phyloP scores from a whole-genome alignment of 2,797 vertebrate genomes.

The Phrynocephalus vlangalii region DNA sequence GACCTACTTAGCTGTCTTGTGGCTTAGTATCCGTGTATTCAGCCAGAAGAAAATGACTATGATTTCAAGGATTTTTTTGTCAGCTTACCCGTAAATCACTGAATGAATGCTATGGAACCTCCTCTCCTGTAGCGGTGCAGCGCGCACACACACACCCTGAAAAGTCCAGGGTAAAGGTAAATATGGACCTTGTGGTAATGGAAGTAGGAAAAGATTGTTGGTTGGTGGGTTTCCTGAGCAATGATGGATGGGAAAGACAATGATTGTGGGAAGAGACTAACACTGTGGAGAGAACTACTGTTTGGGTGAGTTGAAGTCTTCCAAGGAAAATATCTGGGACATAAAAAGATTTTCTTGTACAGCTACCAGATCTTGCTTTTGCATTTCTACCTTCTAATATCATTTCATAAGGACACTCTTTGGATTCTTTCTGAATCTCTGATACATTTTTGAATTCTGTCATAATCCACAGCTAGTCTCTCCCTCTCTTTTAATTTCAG shows the following conservation, averaged over 20 bases:
- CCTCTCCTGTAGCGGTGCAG: background rate
- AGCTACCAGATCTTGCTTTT: background rate
- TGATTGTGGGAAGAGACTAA: background rate
- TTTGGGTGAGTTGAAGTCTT: background rate
- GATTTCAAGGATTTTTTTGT: background rate
- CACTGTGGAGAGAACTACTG: background rate
- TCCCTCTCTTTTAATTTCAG: slow-evolving; percentile 70
- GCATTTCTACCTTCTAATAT: background rate
- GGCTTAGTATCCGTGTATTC: too few relatives aligned
- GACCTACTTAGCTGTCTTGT: too few relatives aligned
- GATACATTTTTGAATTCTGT: background rate
- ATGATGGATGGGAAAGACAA: background rate
- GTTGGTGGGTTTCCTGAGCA: background rate
- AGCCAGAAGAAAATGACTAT: too few relatives aligned
- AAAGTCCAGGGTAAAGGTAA: background rate
- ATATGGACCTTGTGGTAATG: background rate
- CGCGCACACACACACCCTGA: too few relatives aligned
- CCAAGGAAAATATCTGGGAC: background rate
- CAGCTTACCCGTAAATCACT: background rate
- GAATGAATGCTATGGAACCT: background rate
- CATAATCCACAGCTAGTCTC: background rate
- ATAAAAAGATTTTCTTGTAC: background rate
- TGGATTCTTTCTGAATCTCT: background rate
- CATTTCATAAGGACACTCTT: background rate
- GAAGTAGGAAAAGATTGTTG: background rate